Evolutionary conservation across 2,888 invertebrate genomes (phyloP).

Genomic region (Cosmia pyralina): DNA sequence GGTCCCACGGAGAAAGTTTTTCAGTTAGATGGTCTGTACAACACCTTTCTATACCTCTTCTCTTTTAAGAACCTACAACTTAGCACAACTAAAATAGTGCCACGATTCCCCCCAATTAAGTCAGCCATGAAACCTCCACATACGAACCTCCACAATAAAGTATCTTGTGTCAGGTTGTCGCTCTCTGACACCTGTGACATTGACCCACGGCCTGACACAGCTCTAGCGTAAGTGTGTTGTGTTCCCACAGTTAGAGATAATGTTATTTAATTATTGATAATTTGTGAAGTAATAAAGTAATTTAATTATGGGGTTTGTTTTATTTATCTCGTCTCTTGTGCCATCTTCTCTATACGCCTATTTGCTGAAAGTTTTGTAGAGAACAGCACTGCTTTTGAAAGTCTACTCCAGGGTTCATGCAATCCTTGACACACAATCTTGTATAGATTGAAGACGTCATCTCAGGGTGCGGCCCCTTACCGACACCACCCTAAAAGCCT

Average conservation of each 20-base stretch:
- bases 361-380: neutral
- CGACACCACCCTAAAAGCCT: too few species aligned
- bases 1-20: too few species aligned
- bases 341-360: neutral
- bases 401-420: neutral
- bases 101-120: slow-evolving; percentile 27
- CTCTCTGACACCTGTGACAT: slow-evolving; percentile 39
- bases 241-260: slow-evolving; percentile 59
- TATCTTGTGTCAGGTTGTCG: slow-evolving; percentile 49
- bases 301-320: slow-evolving; percentile 36
- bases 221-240: slow-evolving; percentile 42
- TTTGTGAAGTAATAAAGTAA: slow-evolving; percentile 51
- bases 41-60: too few species aligned
- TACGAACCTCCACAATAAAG: neutral
- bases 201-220: slow-evolving; percentile 54
- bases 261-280: slow-evolving; percentile 40
- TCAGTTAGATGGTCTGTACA: too few species aligned
- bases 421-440: neutral
- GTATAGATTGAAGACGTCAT: too few species aligned
- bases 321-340: slow-evolving; percentile 12
- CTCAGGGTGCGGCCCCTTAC: too few species aligned
- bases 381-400: neutral
- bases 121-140: slow-evolving; percentile 36
- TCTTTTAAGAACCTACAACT: neutral
- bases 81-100: neutral